Percentiles rank a stretch among this genome's conserved stretches.
These are phyloP conservation scores for Cygnus olor DNA, from an alignment of 2,797 vertebrate genomes.

Conservation along the genomic window DNA sequence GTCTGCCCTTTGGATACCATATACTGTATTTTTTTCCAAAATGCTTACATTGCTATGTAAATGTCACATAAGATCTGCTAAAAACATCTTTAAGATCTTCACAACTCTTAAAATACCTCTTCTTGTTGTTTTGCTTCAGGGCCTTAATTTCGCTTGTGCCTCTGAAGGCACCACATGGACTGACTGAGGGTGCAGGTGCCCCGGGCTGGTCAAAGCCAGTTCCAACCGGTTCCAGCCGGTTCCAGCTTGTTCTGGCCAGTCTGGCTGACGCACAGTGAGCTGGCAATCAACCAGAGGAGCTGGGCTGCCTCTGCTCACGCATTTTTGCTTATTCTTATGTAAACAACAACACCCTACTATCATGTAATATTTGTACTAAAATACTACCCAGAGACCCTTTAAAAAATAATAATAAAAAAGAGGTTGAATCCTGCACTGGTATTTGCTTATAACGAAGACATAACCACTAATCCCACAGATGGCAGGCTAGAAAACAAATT, in stretches of 20 bases:
- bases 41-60: not conserved
- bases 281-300: not conserved
- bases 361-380: not conserved
- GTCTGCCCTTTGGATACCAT: not conserved
- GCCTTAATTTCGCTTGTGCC: not conserved
- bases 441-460: not conserved
- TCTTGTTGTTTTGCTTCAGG: not conserved
- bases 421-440: not conserved
- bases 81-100: not conserved
- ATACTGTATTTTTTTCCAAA: not conserved
- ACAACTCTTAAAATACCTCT: not conserved
- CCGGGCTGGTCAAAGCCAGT: not conserved
- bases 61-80: not conserved
- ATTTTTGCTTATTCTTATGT: not conserved
- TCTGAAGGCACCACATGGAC: accelerated
- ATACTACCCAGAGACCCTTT: not conserved
- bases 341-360: not conserved
- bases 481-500: not conserved
- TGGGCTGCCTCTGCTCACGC: accelerated
- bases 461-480: not conserved
- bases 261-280: accelerated
- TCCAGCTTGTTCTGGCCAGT: not conserved
- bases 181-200: not conserved
- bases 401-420: not conserved
- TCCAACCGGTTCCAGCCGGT: not conserved